These are phyloP conservation scores for Regulus satrapa DNA, from an alignment of 2,113 vertebrate species.

Conservation along the genomic window DNA sequence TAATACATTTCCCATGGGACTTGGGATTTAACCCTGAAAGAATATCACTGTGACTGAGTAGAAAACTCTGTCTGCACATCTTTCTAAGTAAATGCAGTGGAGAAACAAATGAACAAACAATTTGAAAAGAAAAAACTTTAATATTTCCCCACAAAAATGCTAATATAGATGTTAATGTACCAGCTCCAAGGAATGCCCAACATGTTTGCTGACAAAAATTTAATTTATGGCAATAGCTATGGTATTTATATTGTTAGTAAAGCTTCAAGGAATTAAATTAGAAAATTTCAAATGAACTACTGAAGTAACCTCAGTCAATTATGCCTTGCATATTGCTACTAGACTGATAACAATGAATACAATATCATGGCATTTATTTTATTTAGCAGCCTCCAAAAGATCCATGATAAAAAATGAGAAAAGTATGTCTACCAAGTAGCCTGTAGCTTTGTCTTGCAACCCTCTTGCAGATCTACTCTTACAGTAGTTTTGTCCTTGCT, in stretches of 20 bases:
- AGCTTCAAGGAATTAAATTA: slow-evolving; percentile 36
- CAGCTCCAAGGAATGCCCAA: not conserved
- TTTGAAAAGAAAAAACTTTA: not conserved
- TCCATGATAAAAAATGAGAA: not conserved
- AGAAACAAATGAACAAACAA: not conserved
- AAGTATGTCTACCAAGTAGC: not conserved
- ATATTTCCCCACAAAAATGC: slow-evolving; percentile 23
- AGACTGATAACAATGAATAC: not conserved
- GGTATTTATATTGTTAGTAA: slow-evolving; percentile 33
- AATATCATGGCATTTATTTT: slow-evolving; percentile 21
- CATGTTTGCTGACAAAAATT: slow-evolving; percentile 7
- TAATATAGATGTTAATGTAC: not conserved
- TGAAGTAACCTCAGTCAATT: slow-evolving; percentile 38
- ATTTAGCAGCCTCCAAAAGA: not conserved
- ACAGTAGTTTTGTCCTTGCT: not conserved
- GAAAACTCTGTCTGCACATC: not conserved
- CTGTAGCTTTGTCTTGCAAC: not conserved
- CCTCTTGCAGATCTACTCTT: not conserved
- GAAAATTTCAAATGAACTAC: slow-evolving; percentile 27
- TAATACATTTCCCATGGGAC: not conserved
- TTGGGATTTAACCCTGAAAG: not conserved
- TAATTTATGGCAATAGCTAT: slow-evolving; percentile 19
- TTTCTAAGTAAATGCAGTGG: not conserved
- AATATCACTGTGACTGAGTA: not conserved
- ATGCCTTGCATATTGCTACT: slow-evolving; percentile 12